Evolutionary conservation across 2,113 vertebrate species (phyloP).

Genomic region (Pelobates fuscus): DNA sequence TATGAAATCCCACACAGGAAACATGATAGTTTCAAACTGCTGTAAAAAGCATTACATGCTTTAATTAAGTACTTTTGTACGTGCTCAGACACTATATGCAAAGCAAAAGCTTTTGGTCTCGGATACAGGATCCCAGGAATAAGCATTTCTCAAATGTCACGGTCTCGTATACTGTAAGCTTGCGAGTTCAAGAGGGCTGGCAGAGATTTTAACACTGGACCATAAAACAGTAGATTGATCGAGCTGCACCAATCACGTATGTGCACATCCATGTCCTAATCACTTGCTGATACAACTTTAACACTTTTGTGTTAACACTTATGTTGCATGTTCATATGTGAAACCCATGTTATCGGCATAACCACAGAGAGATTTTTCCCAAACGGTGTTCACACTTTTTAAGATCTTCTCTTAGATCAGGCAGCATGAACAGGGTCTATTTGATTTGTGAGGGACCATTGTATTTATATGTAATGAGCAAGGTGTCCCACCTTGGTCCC

Average conservation of each 20-base stretch:
- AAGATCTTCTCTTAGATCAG: too few relatives aligned
- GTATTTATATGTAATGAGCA: too few relatives aligned
- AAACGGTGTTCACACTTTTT: too few relatives aligned
- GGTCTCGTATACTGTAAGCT: not conserved
- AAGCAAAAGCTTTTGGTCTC: conserved; percentile 16
- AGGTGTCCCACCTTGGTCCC: too few relatives aligned
- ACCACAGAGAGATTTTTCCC: too few relatives aligned
- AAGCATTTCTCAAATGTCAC: not conserved
- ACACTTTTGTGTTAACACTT: too few relatives aligned
- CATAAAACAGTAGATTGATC: not conserved
- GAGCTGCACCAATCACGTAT: not conserved
- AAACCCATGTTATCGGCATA: too few relatives aligned
- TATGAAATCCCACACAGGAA: conserved; percentile 25
- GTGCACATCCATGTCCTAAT: too few relatives aligned
- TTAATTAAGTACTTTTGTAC: conserved; percentile 30
- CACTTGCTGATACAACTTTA: too few relatives aligned
- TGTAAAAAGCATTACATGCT: conserved; percentile 28
- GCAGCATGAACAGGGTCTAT: too few relatives aligned
- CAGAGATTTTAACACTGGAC: not conserved
- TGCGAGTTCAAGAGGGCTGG: not conserved
- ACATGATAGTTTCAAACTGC: conserved; percentile 14
- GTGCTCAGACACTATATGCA: conserved; percentile 16
- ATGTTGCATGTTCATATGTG: too few relatives aligned
- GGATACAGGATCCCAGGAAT: not conserved
- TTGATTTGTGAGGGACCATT: too few relatives aligned